These are phyloP conservation scores for Tautogolabrus adspersus DNA, from an alignment of 2,113 vertebrate species.

Conservation along the genomic window DNA sequence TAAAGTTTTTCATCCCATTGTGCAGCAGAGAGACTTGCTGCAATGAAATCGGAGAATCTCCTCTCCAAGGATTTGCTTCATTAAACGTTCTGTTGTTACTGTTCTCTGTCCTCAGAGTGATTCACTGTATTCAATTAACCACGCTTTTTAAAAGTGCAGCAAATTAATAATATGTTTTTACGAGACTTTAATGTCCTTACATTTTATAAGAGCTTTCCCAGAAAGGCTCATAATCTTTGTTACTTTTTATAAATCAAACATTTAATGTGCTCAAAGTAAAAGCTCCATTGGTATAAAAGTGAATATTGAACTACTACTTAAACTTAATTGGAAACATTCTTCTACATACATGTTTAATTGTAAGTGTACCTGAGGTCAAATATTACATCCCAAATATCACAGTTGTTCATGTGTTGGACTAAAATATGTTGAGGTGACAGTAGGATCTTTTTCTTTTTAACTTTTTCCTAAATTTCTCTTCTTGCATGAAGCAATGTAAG, in stretches of 20 bases:
- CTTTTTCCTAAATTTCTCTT: background rate
- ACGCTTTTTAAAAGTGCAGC: background rate
- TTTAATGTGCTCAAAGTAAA: background rate
- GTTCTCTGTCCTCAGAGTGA: background rate
- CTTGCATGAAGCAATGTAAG: too few relatives aligned
- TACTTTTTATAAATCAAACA: background rate
- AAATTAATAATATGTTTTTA: background rate
- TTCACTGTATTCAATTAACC: background rate
- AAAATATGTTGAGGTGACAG: too few relatives aligned
- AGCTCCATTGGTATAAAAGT: background rate
- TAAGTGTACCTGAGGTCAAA: background rate
- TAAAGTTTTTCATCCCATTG: background rate
- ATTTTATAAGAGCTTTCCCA: background rate
- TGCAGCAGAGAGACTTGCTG: background rate
- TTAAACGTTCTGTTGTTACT: slow-evolving; percentile 1
- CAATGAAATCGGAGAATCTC: background rate
- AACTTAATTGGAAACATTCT: background rate
- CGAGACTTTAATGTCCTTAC: background rate
- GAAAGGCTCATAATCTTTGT: background rate
- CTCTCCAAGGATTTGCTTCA: background rate
- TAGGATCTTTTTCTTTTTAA: too few relatives aligned
- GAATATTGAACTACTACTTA: background rate
- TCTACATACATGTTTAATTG: background rate
- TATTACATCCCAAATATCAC: background rate
- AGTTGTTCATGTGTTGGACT: background rate